These are phyloP conservation scores for Stegophylla sp. DNA, from an alignment of 2,888 invertebrate species.

Conservation along the genomic window DNA sequence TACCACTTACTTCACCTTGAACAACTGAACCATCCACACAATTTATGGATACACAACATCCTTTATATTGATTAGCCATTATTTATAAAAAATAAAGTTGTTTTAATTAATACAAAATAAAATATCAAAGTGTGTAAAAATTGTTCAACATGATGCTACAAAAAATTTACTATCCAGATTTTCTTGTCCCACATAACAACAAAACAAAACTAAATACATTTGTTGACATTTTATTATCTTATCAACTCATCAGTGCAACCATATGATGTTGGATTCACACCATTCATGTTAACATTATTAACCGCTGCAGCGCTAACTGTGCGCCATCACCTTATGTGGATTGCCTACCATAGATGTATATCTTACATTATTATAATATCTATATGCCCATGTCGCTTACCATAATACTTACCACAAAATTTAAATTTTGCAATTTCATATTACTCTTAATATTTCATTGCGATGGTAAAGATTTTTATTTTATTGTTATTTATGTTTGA, in stretches of 20 bases:
- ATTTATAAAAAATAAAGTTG: background rate
- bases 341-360: too few relatives aligned
- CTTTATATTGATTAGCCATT: constrained; percentile 69
- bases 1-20: constrained; percentile 79
- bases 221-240: constrained; percentile 30
- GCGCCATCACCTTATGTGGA: too few relatives aligned
- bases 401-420: too few relatives aligned
- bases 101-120: constrained; percentile 8
- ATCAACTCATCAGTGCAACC: constrained; percentile 29
- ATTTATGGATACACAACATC: constrained; percentile 83
- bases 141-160: background rate
- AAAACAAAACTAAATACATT: constrained; percentile 3
- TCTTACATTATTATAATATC: too few relatives aligned
- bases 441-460: too few relatives aligned
- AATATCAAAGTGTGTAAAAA: background rate
- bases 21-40: constrained; percentile 81
- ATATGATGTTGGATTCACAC: background rate
- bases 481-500: too few relatives aligned
- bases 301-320: too few relatives aligned
- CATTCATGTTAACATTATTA: too few relatives aligned
- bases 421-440: too few relatives aligned
- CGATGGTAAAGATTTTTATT: too few relatives aligned
- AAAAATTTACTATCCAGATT: background rate
- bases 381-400: too few relatives aligned
- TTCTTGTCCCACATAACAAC: background rate